Evolutionary conservation across 2,797 vertebrate genomes (phyloP).

Genomic region (Sebastes melanostomus): DNA sequence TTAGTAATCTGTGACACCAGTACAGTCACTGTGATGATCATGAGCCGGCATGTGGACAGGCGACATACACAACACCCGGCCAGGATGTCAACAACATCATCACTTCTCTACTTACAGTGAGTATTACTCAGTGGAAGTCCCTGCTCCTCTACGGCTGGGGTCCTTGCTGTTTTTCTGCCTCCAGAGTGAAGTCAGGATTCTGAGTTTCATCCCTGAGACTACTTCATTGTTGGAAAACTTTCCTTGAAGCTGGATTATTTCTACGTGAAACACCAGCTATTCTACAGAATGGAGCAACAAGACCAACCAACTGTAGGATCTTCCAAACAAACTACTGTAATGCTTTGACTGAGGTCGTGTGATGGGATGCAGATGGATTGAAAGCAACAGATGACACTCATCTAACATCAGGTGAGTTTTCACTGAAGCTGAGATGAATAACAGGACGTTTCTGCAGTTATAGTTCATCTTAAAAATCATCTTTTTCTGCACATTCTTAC

Average conservation of each 20-base stretch:
- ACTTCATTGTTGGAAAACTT: neutral
- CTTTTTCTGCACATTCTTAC: neutral
- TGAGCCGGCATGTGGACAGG: neutral
- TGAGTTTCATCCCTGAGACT: neutral
- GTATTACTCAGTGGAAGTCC: neutral
- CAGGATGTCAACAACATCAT: neutral
- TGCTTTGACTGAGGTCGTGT: slow-evolving; percentile 1
- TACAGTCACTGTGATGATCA: slow-evolving; percentile 23
- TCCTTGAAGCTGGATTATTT: slow-evolving; percentile 5
- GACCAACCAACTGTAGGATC: neutral
- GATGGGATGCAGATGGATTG: slow-evolving; percentile 18
- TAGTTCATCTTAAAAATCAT: neutral
- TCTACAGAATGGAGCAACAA: slow-evolving; percentile 10
- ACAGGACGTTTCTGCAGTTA: neutral
- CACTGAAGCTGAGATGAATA: neutral
- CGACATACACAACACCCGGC: neutral
- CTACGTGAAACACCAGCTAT: neutral
- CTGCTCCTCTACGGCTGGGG: neutral
- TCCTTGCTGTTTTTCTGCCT: neutral
- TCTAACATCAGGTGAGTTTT: slow-evolving; percentile 33
- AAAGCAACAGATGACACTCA: neutral
- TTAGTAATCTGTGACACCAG: slow-evolving; percentile 27
- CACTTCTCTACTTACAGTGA: neutral
- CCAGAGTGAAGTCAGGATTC: neutral
- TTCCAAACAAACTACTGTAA: neutral